These are phyloP conservation scores for Tyrannus savana DNA, from an alignment of 2,113 vertebrate genomes.

Conservation along the genomic window DNA sequence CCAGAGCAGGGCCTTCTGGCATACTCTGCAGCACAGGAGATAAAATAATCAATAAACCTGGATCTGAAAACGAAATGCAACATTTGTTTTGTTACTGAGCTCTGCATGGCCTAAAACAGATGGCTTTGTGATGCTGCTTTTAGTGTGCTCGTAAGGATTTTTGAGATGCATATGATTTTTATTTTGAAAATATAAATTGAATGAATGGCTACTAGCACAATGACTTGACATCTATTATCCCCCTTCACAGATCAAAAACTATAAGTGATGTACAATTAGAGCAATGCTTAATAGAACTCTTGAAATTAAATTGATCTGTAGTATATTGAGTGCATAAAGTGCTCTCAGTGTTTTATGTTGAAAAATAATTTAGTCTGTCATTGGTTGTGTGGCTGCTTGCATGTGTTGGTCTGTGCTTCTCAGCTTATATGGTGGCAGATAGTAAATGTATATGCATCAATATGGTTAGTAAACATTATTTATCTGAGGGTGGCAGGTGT, in stretches of 20 bases:
- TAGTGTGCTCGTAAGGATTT: neutral
- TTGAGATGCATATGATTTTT: slow-evolving; percentile 4
- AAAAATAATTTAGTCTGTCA: neutral
- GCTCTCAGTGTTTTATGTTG: neutral
- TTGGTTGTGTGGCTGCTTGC: neutral
- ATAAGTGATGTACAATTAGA: neutral
- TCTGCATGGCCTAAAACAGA: slow-evolving; percentile 15
- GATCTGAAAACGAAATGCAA: slow-evolving; percentile 70
- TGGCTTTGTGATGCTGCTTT: slow-evolving; percentile 17
- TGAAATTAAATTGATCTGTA: neutral
- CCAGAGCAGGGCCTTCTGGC: slow-evolving; percentile 49
- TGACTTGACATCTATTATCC: slow-evolving; percentile 4
- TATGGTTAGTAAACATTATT: neutral
- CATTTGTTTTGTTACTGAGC: slow-evolving; percentile 52
- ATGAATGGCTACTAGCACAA: neutral
- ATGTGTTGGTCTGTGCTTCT: neutral
- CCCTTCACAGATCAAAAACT: slow-evolving; percentile 5
- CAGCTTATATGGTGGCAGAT: neutral
- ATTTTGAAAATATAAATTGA: slow-evolving; percentile 30
- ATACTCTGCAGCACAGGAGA: slow-evolving; percentile 41
- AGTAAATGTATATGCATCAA: neutral
- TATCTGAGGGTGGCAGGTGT: neutral
- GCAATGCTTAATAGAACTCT: neutral
- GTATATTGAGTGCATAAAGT: neutral
- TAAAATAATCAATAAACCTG: slow-evolving; percentile 72